These are phyloP conservation scores for Spodoptera littoralis DNA, from an alignment of 2,888 invertebrate genomes.

Conservation along the genomic window DNA sequence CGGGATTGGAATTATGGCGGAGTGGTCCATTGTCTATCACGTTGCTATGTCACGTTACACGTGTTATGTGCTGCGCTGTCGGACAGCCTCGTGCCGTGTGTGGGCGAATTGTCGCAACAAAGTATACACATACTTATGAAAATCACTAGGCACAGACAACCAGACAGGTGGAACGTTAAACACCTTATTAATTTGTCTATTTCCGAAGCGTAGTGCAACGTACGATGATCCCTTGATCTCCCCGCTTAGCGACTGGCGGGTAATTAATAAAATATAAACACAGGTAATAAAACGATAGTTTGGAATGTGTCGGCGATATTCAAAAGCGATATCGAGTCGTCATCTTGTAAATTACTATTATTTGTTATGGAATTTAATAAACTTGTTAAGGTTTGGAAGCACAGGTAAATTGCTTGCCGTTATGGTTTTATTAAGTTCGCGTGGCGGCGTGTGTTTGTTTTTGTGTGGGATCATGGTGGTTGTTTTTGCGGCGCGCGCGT, in stretches of 20 bases:
- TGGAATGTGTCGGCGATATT: slow-evolving; percentile 83
- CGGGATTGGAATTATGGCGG: slow-evolving; percentile 70
- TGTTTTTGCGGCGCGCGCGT: slow-evolving; percentile 78
- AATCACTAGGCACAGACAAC: slow-evolving; percentile 20
- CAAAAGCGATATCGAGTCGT: slow-evolving; percentile 83
- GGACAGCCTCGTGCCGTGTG: slow-evolving; percentile 54
- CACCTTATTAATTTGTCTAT: slow-evolving; percentile 53
- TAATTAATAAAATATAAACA: slow-evolving; percentile 83
- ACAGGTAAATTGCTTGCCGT: slow-evolving; percentile 83
- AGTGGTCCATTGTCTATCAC: slow-evolving; percentile 78
- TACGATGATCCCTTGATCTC: slow-evolving; percentile 60
- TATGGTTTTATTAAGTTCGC: slow-evolving; percentile 87
- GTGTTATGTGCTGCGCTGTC: slow-evolving; percentile 71
- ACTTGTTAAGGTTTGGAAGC: slow-evolving; percentile 87
- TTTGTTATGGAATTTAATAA: slow-evolving; percentile 88
- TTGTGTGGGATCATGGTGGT: slow-evolving; percentile 81
- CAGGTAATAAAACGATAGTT: slow-evolving; percentile 80
- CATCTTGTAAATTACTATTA: slow-evolving; percentile 87
- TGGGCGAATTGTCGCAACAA: slow-evolving; percentile 71
- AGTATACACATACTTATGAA: slow-evolving; percentile 40
- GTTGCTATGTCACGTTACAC: slow-evolving; percentile 80
- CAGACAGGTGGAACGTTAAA: slow-evolving; percentile 43
- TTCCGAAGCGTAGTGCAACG: slow-evolving; percentile 47
- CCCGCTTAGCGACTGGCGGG: slow-evolving; percentile 61
- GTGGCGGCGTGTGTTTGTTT: slow-evolving; percentile 86